Conservation (phyloP, 2,113 vertebrate genomes). For the Urocitellus parryii region DNA sequence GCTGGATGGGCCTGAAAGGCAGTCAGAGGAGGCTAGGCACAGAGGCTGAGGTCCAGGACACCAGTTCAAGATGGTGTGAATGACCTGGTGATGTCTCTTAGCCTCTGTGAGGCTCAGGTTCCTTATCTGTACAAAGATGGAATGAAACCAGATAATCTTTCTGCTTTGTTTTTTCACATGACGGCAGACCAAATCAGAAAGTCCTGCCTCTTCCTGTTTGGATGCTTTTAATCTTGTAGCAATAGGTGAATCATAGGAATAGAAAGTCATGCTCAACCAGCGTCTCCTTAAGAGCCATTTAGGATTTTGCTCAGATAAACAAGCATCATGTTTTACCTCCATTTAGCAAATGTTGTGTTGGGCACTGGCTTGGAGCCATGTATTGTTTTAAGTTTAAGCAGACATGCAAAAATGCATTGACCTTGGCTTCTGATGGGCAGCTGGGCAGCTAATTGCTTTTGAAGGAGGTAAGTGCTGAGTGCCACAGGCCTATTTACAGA, state of each 20-base stretch:
- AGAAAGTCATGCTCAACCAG: background rate
- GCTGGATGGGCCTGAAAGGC: background rate
- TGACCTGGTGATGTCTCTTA: too few species aligned
- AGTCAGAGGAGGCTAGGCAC: background rate
- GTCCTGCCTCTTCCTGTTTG: background rate
- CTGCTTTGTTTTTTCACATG: background rate
- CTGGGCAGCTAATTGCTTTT: background rate
- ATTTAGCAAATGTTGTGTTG: constrained; percentile 34
- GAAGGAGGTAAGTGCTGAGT: background rate
- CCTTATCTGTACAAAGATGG: background rate
- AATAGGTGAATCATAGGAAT: background rate
- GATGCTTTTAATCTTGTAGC: constrained; percentile 1
- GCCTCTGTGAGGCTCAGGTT: background rate
- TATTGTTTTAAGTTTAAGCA: constrained; percentile 43
- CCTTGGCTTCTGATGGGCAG: background rate
- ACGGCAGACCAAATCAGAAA: background rate
- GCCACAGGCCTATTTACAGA: background rate
- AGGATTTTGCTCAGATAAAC: background rate
- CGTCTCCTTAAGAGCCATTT: constrained; percentile 29
- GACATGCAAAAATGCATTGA: background rate
- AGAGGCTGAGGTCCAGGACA: background rate
- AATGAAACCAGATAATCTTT: background rate
- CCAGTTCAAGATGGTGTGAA: background rate
- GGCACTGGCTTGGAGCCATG: constrained; percentile 10
- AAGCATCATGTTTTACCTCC: background rate